These are phyloP conservation scores for Silurus meridionalis DNA, from an alignment of 2,113 vertebrate genomes.

Conservation along the genomic window DNA sequence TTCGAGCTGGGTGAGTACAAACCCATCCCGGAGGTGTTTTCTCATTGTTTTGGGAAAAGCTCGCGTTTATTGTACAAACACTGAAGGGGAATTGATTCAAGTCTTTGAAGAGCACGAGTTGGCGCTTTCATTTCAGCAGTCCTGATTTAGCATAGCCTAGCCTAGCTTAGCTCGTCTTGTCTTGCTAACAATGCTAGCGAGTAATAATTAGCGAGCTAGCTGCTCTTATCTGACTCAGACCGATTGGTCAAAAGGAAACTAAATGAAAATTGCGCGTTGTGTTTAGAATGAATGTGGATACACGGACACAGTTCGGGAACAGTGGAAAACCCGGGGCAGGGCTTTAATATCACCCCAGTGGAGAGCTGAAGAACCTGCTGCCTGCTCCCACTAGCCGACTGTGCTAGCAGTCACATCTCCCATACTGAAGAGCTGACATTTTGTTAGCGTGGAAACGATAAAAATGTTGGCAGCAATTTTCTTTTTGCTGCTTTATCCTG, in stretches of 20 bases:
- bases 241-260: background rate
- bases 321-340: background rate
- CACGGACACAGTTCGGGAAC: background rate
- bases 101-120: slow-evolving; percentile 19
- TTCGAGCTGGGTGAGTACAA: slow-evolving; percentile 37
- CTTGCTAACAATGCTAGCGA: slow-evolving; percentile 30
- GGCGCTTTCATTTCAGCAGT: slow-evolving; percentile 14
- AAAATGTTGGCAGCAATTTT: background rate
- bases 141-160: background rate
- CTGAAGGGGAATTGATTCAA: background rate
- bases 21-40: background rate
- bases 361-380: background rate
- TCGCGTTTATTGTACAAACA: background rate
- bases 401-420: background rate
- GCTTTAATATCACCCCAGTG: background rate
- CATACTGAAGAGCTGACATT: slow-evolving; percentile 19
- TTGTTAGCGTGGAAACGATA: background rate
- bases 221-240: background rate
- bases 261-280: background rate
- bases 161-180: background rate
- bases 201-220: background rate
- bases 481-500: too few relatives aligned
- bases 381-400: background rate
- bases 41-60: background rate
- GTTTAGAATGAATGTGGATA: background rate